Evolutionary conservation across 2,797 vertebrate species (phyloP).

Genomic region (Gadopsis bispinosus): DNA sequence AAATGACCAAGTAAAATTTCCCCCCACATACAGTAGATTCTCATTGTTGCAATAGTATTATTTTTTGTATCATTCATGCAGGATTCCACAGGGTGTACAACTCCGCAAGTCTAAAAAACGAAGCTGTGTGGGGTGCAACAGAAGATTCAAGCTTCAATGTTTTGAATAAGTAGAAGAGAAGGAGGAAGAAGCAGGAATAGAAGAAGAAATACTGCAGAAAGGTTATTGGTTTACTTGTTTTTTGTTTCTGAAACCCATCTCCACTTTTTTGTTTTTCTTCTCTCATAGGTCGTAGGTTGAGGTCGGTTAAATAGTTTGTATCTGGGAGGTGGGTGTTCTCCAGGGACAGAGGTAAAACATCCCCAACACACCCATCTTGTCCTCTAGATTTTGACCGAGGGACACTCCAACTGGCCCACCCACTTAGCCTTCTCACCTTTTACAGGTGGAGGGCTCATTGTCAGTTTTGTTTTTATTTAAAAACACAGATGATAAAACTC

Average conservation of each 20-base stretch:
- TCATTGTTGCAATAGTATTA: conserved; percentile 78
- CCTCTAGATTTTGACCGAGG: conserved; percentile 61
- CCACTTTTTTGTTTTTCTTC: conserved; percentile 69
- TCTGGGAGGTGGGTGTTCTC: conserved; percentile 62
- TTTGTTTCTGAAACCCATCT: conserved; percentile 68
- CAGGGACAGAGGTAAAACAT: conserved; percentile 34
- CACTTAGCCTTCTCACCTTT: conserved; percentile 70
- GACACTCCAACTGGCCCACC: conserved; percentile 73
- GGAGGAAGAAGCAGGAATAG: conserved; percentile 79
- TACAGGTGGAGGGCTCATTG: conserved; percentile 74
- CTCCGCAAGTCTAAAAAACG: conserved; percentile 80
- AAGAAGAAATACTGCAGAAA: conserved; percentile 86
- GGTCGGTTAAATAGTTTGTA: conserved; percentile 69
- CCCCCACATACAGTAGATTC: conserved; percentile 82
- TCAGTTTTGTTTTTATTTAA: conserved; percentile 84
- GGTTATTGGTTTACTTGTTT: conserved; percentile 70
- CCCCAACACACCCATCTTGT: conserved; percentile 43
- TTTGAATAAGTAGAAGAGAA: conserved; percentile 81
- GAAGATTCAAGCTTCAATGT: conserved; percentile 88
- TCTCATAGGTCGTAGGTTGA: conserved; percentile 64
- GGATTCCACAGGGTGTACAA: conserved; percentile 84
- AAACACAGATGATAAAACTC: conserved; percentile 98
- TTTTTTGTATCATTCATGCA: conserved; percentile 87
- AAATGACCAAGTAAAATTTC: conserved; percentile 74
- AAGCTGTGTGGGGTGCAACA: conserved; percentile 85